Percentiles rank a stretch among this genome's conserved stretches.
These are phyloP conservation scores for Pteronura brasiliensis DNA, from an alignment of 2,113 vertebrate species.

Conservation along the genomic window DNA sequence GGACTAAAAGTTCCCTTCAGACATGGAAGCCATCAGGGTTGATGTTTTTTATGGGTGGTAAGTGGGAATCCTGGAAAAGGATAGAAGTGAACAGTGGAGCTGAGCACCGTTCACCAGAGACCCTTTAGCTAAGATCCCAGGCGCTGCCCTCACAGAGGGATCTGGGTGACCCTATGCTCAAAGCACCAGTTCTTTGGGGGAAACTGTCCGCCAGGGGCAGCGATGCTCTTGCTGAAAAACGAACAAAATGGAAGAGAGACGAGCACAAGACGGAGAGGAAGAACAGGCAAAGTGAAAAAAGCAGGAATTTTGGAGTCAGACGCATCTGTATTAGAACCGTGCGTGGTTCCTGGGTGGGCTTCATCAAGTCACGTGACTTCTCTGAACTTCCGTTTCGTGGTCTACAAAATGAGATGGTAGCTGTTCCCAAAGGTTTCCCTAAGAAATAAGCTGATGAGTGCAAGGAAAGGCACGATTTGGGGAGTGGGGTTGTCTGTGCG, in stretches of 20 bases:
- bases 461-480: background rate
- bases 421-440: background rate
- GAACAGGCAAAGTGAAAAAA: background rate
- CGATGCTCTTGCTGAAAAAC: background rate
- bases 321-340: background rate
- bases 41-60: background rate
- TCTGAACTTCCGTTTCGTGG: background rate
- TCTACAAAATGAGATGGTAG: background rate
- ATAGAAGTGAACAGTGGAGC: background rate
- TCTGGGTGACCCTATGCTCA: background rate
- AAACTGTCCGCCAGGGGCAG: background rate
- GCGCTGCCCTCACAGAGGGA: background rate
- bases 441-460: background rate
- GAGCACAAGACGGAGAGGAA: background rate
- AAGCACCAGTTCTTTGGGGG: background rate
- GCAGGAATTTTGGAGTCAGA: background rate
- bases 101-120: background rate
- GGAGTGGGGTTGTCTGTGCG: fast-evolving
- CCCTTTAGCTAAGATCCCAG: background rate
- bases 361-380: background rate
- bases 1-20: background rate
- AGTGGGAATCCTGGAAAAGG: slow-evolving; percentile 25
- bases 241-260: background rate
- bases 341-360: background rate
- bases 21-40: background rate